Evolutionary conservation across 2,797 vertebrate species (phyloP).

Genomic region (Sebastes diaconus): DNA sequence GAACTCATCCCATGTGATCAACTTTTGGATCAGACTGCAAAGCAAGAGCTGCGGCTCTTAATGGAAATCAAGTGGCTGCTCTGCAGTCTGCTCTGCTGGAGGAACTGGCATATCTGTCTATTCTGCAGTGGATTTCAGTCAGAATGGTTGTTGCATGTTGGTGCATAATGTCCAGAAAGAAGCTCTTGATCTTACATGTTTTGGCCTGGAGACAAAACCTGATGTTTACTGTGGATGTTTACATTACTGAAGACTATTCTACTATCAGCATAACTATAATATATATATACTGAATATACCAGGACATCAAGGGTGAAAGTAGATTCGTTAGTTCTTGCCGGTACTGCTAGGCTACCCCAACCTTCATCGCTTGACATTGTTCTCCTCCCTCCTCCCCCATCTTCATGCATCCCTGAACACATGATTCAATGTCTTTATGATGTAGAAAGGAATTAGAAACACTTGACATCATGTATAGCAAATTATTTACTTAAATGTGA

Average conservation of each 20-base stretch:
- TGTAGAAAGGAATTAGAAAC: too few species aligned
- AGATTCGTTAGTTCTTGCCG: too few species aligned
- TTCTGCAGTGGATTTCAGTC: not conserved
- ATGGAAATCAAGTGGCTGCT: slow-evolving; percentile 33
- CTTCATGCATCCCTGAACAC: too few species aligned
- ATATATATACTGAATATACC: not conserved
- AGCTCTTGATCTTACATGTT: not conserved
- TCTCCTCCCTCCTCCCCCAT: too few species aligned
- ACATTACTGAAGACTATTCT: not conserved
- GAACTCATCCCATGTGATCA: slow-evolving; percentile 34
- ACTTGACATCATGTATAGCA: too few species aligned
- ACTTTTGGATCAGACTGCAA: slow-evolving; percentile 31
- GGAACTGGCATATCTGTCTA: not conserved
- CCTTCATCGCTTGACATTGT: too few species aligned
- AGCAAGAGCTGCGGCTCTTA: slow-evolving; percentile 19
- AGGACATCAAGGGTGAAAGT: not conserved
- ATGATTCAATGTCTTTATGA: too few species aligned
- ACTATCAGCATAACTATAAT: not conserved
- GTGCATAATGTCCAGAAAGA: not conserved
- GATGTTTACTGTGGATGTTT: not conserved
- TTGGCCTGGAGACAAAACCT: not conserved
- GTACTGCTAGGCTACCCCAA: too few species aligned
- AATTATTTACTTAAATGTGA: too few species aligned
- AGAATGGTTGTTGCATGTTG: not conserved
- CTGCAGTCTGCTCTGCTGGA: not conserved